Evolutionary conservation across 2,113 vertebrate genomes (phyloP).

Genomic region (Panthera tigris): DNA sequence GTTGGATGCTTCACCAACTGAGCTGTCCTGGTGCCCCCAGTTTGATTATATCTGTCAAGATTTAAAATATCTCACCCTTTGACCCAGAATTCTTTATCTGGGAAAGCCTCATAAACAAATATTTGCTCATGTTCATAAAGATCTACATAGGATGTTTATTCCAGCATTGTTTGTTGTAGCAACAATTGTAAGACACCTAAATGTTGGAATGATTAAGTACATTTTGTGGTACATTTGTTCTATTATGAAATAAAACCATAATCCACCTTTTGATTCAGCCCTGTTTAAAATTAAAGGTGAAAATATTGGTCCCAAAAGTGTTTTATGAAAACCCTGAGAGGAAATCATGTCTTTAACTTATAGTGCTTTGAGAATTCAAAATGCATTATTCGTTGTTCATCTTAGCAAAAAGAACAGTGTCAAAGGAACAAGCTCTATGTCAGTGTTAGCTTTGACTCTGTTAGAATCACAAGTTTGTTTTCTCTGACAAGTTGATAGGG

Average conservation of each 20-base stretch:
- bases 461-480: slow-evolving; percentile 3
- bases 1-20: no score
- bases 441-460: not conserved
- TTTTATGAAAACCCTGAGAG: not conserved
- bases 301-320: not conserved
- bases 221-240: not conserved
- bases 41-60: not conserved
- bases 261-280: slow-evolving; percentile 4
- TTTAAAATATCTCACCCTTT: not conserved
- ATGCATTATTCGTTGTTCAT: not conserved
- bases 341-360: slow-evolving; percentile 5
- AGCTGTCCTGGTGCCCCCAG: not conserved
- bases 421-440: not conserved
- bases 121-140: not conserved
- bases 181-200: not conserved
- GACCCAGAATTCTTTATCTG: not conserved
- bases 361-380: slow-evolving; percentile 27
- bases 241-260: slow-evolving; percentile 22
- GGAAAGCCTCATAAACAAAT: not conserved
- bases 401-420: not conserved
- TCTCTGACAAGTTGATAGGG: not conserved
- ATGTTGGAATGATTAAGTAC: not conserved
- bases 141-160: slow-evolving; percentile 19
- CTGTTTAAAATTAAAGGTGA: slow-evolving; percentile 48
- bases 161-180: not conserved